Percentiles rank a stretch among this genome's conserved stretches.
These are phyloP conservation scores for Tympanuchus pallidicinctus DNA, from an alignment of 2,113 vertebrate genomes.

Conservation along the genomic window DNA sequence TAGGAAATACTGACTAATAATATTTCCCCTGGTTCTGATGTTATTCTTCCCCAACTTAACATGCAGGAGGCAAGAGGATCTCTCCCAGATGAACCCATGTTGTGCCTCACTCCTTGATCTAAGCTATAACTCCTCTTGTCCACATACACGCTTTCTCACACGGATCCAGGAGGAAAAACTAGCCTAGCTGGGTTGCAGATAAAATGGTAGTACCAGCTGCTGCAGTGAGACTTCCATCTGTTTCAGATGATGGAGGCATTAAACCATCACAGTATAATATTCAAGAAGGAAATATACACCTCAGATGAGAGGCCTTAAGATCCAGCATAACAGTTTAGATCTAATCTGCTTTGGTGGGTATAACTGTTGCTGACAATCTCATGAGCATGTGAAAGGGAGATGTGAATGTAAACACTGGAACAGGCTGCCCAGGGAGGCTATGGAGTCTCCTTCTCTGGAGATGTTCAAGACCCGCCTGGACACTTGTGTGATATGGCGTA, in stretches of 20 bases:
- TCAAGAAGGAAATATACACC: neutral
- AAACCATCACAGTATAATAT: neutral
- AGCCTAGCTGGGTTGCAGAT: accelerated
- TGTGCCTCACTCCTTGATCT: neutral
- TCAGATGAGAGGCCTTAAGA: neutral
- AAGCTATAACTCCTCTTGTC: neutral
- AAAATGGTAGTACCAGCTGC: neutral
- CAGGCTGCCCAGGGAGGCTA: no score
- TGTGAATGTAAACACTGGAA: neutral
- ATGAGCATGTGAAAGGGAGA: accelerated
- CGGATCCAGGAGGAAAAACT: neutral
- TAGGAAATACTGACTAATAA: neutral
- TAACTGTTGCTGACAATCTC: neutral
- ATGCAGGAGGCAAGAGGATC: accelerated
- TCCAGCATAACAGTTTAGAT: neutral
- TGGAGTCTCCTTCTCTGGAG: no score
- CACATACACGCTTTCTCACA: neutral
- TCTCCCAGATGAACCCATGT: neutral
- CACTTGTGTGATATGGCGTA: no score
- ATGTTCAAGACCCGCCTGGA: no score
- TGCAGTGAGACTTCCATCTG: neutral
- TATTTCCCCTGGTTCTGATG: neutral
- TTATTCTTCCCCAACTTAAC: neutral
- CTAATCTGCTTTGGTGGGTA: neutral
- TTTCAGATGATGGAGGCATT: neutral